A percentile compares a stretch with the other conserved stretches of the same genome.
Conservation (phyloP, 1,140 invertebrate species). For the Pseudachorutes palmiensis region DNA sequence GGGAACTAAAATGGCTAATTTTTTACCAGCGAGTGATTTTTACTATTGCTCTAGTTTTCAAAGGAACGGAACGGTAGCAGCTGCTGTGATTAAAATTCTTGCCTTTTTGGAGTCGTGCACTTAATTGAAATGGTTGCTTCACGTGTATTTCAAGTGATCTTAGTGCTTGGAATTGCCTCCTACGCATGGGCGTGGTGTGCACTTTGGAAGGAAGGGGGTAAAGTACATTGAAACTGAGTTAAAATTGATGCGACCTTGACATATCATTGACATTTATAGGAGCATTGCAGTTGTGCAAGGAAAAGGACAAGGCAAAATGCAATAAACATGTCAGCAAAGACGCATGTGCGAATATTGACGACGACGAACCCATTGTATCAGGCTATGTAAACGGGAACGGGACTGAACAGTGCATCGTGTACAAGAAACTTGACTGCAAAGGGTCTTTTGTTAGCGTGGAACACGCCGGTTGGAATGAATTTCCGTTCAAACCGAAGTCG, state of each 20-base stretch:
- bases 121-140: too few relatives aligned
- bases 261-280: too few relatives aligned
- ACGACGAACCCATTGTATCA: not conserved
- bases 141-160: not conserved
- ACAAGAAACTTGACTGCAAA: not conserved
- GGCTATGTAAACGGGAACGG: not conserved
- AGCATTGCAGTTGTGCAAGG: not conserved
- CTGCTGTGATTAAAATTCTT: too few relatives aligned
- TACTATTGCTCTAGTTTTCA: too few relatives aligned
- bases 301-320: not conserved
- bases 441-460: not conserved
- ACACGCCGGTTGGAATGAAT: not conserved
- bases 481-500: not conserved
- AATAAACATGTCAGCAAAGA: not conserved
- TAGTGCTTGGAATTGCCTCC: not conserved
- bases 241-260: not conserved
- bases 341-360: not conserved
- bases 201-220: not conserved
- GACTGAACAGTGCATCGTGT: not conserved
- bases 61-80: too few relatives aligned
- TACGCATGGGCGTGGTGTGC: not conserved
- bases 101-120: too few relatives aligned
- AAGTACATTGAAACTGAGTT: not conserved
- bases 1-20: too few relatives aligned
- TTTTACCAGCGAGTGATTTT: too few relatives aligned